Percentiles rank a stretch among this genome's conserved stretches.
Conservation (phyloP, 2,888 invertebrate genomes). For the Aspidiotus rigidus region DNA sequence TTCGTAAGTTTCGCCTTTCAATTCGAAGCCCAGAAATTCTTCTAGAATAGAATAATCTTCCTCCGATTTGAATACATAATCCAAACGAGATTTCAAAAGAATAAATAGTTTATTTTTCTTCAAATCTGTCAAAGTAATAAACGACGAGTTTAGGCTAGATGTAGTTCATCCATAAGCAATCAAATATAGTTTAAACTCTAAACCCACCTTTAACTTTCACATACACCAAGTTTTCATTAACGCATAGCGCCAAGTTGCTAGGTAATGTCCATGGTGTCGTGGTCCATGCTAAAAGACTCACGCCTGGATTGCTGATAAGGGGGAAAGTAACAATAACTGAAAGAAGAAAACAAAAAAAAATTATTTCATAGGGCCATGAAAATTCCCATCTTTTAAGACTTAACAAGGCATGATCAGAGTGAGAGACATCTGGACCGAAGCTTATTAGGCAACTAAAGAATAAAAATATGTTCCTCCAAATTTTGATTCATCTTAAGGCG, state of each 20-base stretch:
- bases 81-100: constrained; percentile 72
- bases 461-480: too few relatives aligned
- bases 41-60: constrained; percentile 70
- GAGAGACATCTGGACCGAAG: too few relatives aligned
- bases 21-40: constrained; percentile 65
- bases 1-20: constrained; percentile 72
- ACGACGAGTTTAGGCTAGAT: not conserved
- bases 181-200: not conserved
- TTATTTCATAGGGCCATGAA: not conserved
- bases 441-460: too few relatives aligned
- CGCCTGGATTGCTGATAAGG: constrained; percentile 57
- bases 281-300: constrained; percentile 85
- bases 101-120: constrained; percentile 50
- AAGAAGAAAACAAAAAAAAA: constrained; percentile 23
- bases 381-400: not conserved
- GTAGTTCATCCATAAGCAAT: not conserved
- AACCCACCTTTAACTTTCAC: constrained; percentile 56
- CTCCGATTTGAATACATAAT: constrained; percentile 65
- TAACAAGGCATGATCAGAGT: too few relatives aligned
- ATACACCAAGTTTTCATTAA: constrained; percentile 78
- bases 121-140: constrained; percentile 15
- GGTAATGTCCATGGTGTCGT: constrained; percentile 99
- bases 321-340: constrained; percentile 79
- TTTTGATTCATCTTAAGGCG: too few relatives aligned
- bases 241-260: constrained; percentile 89